Percentiles rank a stretch among this genome's conserved stretches.
These are phyloP conservation scores for Heterotis niloticus DNA, from an alignment of 2,113 vertebrate genomes.

Conservation along the genomic window DNA sequence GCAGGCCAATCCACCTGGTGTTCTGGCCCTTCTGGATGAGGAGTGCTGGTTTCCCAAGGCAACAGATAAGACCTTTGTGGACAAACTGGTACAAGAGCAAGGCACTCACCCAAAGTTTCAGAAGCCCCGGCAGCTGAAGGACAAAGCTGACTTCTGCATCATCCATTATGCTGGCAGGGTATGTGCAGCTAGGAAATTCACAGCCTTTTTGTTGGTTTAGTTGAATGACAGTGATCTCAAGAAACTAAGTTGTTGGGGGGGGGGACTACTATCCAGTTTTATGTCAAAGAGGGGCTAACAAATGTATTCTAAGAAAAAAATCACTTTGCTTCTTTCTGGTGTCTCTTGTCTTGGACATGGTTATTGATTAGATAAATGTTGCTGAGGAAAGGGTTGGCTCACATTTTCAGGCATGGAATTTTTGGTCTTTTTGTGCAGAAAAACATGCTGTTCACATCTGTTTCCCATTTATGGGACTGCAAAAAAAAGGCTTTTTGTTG, in stretches of 20 bases:
- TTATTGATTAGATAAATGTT: neutral
- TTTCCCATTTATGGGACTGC: slow-evolving; percentile 21
- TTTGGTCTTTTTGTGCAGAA: slow-evolving; percentile 8
- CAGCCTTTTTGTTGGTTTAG: neutral
- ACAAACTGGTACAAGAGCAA: slow-evolving; percentile 94
- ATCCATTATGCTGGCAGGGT: slow-evolving; percentile 97
- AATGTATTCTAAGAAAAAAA: neutral
- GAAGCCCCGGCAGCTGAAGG: slow-evolving; percentile 90
- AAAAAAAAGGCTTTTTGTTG: slow-evolving; percentile 15
- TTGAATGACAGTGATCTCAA: neutral
- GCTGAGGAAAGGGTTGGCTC: neutral
- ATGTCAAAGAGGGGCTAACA: neutral
- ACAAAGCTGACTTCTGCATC: slow-evolving; percentile 96
- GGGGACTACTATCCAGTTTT: neutral
- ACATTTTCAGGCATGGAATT: slow-evolving; percentile 1
- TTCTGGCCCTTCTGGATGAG: slow-evolving; percentile 90
- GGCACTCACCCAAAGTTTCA: slow-evolving; percentile 95
- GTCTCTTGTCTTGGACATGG: neutral
- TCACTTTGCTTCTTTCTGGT: neutral
- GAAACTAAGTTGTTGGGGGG: neutral
- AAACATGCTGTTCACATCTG: slow-evolving; percentile 34
- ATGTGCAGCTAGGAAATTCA: slow-evolving; percentile 27
- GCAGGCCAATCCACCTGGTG: slow-evolving; percentile 90
- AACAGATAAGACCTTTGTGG: slow-evolving; percentile 94
- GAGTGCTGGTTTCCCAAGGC: slow-evolving; percentile 99